Base-by-base conservation (phyloP, 2,888 invertebrate species). In the Megamerina dolium region DNA sequence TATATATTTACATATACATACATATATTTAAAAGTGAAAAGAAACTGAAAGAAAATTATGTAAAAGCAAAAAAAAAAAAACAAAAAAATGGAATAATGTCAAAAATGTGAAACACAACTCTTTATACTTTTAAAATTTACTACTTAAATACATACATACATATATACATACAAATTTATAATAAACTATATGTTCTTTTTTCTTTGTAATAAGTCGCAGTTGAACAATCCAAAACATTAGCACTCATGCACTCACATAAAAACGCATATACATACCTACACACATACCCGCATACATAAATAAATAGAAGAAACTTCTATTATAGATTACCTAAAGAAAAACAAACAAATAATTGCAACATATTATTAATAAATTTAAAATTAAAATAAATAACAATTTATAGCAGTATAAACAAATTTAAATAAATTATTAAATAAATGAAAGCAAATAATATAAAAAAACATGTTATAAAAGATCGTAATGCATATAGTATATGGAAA, bases 381-480 rank as follows among this genome's bases (percentile, higher is more conserved):
- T 8, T 48, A 45, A 42, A 56, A 48, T 53, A 41, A 36, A 37
- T 33, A 35, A 41, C 14, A 36, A 38, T 47, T 47, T 35, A 40
- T 41, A 43, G 35, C 41, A 33, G 41, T 44, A 46, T 43, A 45
- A 55, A 56, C 52, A 56, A 55, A 58, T 53, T 49, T n/a, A 55
- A 62, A 48, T 53, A 54, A 56, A 54, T 19, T 36, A 38, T 31
- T 51, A 32, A 51, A 41, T 39, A 47, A 49, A 42, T 34, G 35
- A 46, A 42, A 41, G 37, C 36, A 42, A 31, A 34, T 37, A 52
- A 50, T 38, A 34, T 48, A 46, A 51, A 50, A 41, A 49, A 52
- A 32, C 34, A 13, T 37, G 29, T 16, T 37, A 17, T 21, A 37
- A 44, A 31, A 40, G 17, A 46, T 45, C 8, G 12, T 35, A 39